Conservation (phyloP, 2,797 vertebrate species). For the Anguilla pacifica region DNA sequence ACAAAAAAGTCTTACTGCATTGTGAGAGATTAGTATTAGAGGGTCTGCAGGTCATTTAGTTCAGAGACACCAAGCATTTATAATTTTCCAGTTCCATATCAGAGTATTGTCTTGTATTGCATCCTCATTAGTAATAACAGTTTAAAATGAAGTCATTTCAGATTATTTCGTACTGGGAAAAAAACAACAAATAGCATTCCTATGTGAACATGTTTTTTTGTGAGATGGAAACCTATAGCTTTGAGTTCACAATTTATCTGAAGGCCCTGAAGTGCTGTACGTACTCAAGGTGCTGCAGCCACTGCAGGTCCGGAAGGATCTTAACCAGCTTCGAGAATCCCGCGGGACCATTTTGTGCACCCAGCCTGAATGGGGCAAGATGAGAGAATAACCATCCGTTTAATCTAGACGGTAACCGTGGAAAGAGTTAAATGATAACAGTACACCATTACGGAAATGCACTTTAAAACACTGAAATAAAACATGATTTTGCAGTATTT, state of each 20-base stretch:
- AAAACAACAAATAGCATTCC: no score
- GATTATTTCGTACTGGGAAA: no score
- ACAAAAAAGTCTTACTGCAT: neutral
- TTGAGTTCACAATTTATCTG: neutral
- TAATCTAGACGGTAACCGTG: neutral
- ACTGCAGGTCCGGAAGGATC: constrained; percentile 79
- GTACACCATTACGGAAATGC: neutral
- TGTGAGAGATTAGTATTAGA: neutral
- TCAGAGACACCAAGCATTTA: neutral
- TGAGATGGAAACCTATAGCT: neutral
- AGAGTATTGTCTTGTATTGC: no score
- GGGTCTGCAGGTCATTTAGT: neutral
- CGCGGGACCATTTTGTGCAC: constrained; percentile 72
- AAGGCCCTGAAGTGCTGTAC: constrained; percentile 47
- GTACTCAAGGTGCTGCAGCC: constrained; percentile 89
- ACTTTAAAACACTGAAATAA: neutral
- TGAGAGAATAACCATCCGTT: neutral
- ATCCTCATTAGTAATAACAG: no score
- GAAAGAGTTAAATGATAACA: neutral
- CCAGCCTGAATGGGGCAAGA: constrained; percentile 71
- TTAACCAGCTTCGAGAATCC: constrained; percentile 77
- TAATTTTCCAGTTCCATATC: neutral
- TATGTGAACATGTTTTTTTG: no score
- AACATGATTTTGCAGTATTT: neutral
- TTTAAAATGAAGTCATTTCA: no score